A percentile compares a stretch with the other conserved stretches of the same genome.
Evolutionary conservation across 1,140 invertebrate genomes (phyloP).

Genomic region (Neotoxoptera formosana): DNA sequence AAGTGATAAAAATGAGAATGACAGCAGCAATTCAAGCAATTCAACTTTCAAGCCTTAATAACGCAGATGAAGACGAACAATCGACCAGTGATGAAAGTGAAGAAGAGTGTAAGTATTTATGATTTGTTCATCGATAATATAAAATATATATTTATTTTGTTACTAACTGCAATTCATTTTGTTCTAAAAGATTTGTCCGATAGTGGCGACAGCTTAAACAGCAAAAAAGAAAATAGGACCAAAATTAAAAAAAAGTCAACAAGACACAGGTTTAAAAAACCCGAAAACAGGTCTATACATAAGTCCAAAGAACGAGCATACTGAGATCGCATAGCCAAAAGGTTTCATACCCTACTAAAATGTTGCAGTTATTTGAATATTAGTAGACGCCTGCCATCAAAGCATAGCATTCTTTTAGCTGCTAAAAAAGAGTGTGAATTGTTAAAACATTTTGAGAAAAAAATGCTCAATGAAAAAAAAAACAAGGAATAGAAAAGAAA

Average conservation of each 20-base stretch:
- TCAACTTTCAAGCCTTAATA: too few relatives aligned
- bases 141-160: not conserved
- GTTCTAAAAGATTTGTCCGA: not conserved
- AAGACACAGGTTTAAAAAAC: not conserved
- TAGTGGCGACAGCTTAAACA: not conserved
- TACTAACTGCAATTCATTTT: slow-evolving; percentile 5
- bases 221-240: not conserved
- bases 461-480: not conserved
- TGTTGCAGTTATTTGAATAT: not conserved
- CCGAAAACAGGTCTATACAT: not conserved
- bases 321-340: not conserved
- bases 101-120: not conserved
- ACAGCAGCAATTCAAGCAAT: not conserved
- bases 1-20: not conserved
- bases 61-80: not conserved
- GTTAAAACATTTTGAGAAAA: not conserved
- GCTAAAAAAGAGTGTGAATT: slow-evolving; percentile 32
- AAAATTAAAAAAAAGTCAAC: not conserved
- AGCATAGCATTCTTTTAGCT: slow-evolving; percentile 39
- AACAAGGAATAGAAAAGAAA: not conserved
- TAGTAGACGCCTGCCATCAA: slow-evolving; percentile 32
- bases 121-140: not conserved
- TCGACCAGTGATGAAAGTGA: not conserved
- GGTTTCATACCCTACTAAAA: not conserved
- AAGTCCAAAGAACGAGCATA: slow-evolving; percentile 47